phyloP scores from a whole-genome alignment of 2,797 vertebrate species.

The Microctenopoma lineatum region DNA sequence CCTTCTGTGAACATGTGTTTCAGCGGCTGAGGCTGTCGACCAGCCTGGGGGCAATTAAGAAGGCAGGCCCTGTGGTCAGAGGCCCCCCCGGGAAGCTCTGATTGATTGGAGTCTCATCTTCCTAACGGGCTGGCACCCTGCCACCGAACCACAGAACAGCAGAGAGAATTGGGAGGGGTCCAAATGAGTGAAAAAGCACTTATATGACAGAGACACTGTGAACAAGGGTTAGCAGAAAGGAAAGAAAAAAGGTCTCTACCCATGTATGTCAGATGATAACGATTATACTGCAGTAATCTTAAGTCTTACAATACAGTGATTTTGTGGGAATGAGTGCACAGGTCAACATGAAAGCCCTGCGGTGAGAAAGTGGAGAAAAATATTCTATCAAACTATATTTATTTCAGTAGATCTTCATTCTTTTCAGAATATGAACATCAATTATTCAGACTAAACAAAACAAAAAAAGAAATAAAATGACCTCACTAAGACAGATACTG shows the following conservation, averaged over 20 bases:
- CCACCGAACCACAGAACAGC: constrained; percentile 77
- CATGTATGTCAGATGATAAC: constrained; percentile 78
- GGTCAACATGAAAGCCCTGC: constrained; percentile 63
- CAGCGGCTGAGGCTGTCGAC: constrained; percentile 68
- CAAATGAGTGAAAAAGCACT: constrained; percentile 45
- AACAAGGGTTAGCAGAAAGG: constrained; percentile 63
- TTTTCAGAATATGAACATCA: constrained; percentile 61
- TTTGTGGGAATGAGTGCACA: constrained; percentile 70
- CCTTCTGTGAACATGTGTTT: constrained; percentile 82
- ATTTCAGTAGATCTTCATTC: constrained; percentile 71
- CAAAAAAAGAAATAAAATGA: constrained; percentile 54
- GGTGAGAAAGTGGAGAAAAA: constrained; percentile 38
- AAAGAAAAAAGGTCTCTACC: constrained; percentile 66
- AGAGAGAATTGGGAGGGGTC: constrained; percentile 64
- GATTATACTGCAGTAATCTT: constrained; percentile 77
- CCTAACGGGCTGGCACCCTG: constrained; percentile 85
- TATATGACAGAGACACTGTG: constrained; percentile 57
- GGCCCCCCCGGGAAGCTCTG: constrained; percentile 78
- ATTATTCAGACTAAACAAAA: constrained; percentile 46
- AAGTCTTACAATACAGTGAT: constrained; percentile 37
- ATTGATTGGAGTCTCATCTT: constrained; percentile 90
- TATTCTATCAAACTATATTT: constrained; percentile 85
- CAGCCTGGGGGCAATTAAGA: constrained; percentile 76
- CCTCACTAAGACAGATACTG: constrained; percentile 51
- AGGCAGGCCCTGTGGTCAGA: constrained; percentile 64